Percentiles rank a stretch among this genome's conserved stretches.
These are phyloP conservation scores for Cantharis lateralis DNA, from an alignment of 2,888 invertebrate genomes.

Conservation along the genomic window DNA sequence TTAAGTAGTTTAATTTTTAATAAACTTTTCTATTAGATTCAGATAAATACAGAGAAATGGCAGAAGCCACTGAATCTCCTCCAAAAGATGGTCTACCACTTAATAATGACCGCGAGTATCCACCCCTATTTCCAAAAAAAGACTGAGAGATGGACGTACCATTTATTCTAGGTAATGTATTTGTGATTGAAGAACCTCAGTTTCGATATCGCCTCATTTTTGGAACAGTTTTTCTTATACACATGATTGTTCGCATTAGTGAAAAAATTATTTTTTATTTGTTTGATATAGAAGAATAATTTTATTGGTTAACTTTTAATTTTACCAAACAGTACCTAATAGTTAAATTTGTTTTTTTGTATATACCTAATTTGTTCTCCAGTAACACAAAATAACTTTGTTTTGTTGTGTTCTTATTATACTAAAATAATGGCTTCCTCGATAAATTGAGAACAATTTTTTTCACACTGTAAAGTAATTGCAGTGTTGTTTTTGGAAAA, in stretches of 20 bases:
- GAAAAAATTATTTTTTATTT: constrained; percentile 51
- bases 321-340: background rate
- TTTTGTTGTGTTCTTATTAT: background rate
- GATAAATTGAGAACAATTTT: background rate
- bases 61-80: constrained; percentile 71
- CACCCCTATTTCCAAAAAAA: constrained; percentile 72
- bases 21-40: constrained; percentile 61
- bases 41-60: constrained; percentile 75
- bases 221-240: constrained; percentile 48
- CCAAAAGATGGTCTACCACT: constrained; percentile 73
- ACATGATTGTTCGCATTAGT: constrained; percentile 48
- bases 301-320: background rate
- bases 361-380: background rate
- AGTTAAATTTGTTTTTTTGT: background rate
- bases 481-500: background rate
- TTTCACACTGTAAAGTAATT: background rate
- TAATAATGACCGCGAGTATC: constrained; percentile 83
- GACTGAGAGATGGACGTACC: constrained; percentile 53
- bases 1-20: constrained; percentile 13
- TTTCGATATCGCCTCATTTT: constrained; percentile 46
- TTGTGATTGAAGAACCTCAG: constrained; percentile 29
- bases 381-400: background rate
- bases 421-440: background rate
- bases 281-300: constrained; percentile 41
- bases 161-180: constrained; percentile 32